A percentile compares a stretch with the other conserved stretches of the same genome.
Conservation (phyloP, 2,113 vertebrate species). For the Zosterops japonicus region DNA sequence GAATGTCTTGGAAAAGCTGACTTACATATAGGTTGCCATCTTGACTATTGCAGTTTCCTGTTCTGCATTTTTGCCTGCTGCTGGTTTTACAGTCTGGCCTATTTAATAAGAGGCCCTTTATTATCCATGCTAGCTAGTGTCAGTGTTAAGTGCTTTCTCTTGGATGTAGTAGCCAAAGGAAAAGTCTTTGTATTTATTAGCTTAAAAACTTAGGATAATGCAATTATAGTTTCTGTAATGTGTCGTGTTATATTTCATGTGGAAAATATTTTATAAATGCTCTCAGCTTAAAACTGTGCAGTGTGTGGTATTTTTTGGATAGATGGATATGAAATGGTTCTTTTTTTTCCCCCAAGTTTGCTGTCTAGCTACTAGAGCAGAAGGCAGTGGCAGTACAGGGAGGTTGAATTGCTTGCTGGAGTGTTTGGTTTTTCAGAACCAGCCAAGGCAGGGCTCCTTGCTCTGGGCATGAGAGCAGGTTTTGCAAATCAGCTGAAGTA, state of each 20-base stretch:
- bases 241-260: not conserved
- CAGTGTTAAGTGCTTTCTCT: slow-evolving; percentile 33
- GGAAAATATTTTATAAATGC: not conserved
- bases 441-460: not conserved
- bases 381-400: not conserved
- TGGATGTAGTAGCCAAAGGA: slow-evolving; percentile 2
- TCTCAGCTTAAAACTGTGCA: not conserved
- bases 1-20: not conserved
- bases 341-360: not conserved
- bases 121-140: slow-evolving; percentile 4
- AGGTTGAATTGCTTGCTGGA: not conserved
- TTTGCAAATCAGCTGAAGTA: not conserved
- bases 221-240: not conserved
- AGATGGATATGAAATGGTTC: not conserved
- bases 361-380: not conserved
- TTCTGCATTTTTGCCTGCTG: not conserved
- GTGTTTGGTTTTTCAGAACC: not conserved
- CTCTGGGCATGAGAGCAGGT: not conserved
- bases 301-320: not conserved
- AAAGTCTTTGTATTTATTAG: slow-evolving; percentile 29
- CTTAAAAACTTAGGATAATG: not conserved
- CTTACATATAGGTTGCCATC: not conserved
- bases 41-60: not conserved
- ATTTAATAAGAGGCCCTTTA: slow-evolving; percentile 38
- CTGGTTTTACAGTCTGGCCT: slow-evolving; percentile 6